These are phyloP conservation scores for Speoplatyrhinus poulsoni DNA, from an alignment of 2,113 vertebrate genomes.

Conservation along the genomic window DNA sequence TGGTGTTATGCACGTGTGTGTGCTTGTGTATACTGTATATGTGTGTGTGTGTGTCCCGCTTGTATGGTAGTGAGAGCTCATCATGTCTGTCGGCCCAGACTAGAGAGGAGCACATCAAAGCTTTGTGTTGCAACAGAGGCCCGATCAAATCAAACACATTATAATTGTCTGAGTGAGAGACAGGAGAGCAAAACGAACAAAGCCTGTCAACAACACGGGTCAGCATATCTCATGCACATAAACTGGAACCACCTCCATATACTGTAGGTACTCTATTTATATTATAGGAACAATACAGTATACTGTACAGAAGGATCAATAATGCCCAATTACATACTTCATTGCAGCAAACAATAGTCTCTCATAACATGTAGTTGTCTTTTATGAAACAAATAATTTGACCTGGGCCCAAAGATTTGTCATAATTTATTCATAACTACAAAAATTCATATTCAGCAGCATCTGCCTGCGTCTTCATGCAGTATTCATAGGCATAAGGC, in stretches of 20 bases:
- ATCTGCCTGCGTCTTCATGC: slow-evolving; percentile 64
- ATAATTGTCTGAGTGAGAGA: slow-evolving; percentile 58
- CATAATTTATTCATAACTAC: slow-evolving; percentile 61
- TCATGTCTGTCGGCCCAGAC: slow-evolving; percentile 47
- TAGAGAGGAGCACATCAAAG: slow-evolving; percentile 67
- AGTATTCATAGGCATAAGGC: slow-evolving; percentile 65
- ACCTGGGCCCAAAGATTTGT: slow-evolving; percentile 32
- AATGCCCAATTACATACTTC: neutral
- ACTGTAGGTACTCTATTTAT: neutral
- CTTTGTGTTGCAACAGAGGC: slow-evolving; percentile 40
- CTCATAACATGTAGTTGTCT: slow-evolving; percentile 1
- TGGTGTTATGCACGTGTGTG: neutral
- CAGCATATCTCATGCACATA: slow-evolving; percentile 5
- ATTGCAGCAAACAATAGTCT: neutral
- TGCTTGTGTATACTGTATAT: neutral
- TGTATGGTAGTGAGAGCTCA: slow-evolving; percentile 20
- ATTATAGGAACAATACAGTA: neutral
- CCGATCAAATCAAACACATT: slow-evolving; percentile 67
- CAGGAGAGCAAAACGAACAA: slow-evolving; percentile 55
- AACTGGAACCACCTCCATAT: slow-evolving; percentile 11
- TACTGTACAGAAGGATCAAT: slow-evolving; percentile 8
- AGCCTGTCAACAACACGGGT: slow-evolving; percentile 38
- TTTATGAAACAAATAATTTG: slow-evolving; percentile 2
- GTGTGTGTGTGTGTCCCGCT: neutral
- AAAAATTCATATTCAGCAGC: slow-evolving; percentile 67